phyloP scores from a whole-genome alignment of 1,140 invertebrate genomes.

The Cecropterus lyciades region DNA sequence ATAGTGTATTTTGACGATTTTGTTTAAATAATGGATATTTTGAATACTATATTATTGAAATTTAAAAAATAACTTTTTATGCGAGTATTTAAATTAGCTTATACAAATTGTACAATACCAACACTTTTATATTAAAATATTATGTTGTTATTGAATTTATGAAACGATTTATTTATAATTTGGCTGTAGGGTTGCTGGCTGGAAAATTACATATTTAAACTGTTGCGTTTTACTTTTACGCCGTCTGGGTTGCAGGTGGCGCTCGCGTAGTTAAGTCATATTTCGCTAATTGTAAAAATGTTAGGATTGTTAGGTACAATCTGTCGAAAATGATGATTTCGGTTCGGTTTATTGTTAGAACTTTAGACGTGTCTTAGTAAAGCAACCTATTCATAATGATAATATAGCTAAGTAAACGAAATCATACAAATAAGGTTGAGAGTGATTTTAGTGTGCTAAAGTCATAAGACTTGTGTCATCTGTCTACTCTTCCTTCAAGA shows the following conservation, averaged over 20 bases:
- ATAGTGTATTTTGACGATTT: too few relatives aligned
- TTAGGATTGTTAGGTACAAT: slow-evolving; percentile 77
- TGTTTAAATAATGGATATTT: too few relatives aligned
- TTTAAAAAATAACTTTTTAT: too few relatives aligned
- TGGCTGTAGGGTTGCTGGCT: slow-evolving; percentile 38
- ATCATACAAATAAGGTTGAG: slow-evolving; percentile 55
- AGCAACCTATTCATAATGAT: slow-evolving; percentile 60
- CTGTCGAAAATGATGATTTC: slow-evolving; percentile 78
- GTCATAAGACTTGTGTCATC: slow-evolving; percentile 84
- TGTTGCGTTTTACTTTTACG: slow-evolving; percentile 32
- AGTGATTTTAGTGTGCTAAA: slow-evolving; percentile 75
- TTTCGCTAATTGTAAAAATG: slow-evolving; percentile 66
- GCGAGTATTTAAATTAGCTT: too few relatives aligned
- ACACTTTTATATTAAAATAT: too few relatives aligned
- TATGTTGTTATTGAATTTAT: slow-evolving; percentile 1
- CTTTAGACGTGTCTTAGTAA: slow-evolving; percentile 67
- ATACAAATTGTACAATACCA: too few relatives aligned
- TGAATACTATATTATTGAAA: too few relatives aligned
- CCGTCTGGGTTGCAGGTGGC: slow-evolving; percentile 53
- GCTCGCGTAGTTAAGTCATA: slow-evolving; percentile 50
- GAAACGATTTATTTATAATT: not conserved
- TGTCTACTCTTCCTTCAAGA: slow-evolving; percentile 85
- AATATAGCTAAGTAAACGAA: slow-evolving; percentile 63
- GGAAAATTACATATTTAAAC: slow-evolving; percentile 22
- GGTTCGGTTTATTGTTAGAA: slow-evolving; percentile 68